A percentile compares a stretch with the other conserved stretches of the same genome.
Evolutionary conservation across 1,140 invertebrate genomes (phyloP).

Genomic region (Heliconius eleuchia): DNA sequence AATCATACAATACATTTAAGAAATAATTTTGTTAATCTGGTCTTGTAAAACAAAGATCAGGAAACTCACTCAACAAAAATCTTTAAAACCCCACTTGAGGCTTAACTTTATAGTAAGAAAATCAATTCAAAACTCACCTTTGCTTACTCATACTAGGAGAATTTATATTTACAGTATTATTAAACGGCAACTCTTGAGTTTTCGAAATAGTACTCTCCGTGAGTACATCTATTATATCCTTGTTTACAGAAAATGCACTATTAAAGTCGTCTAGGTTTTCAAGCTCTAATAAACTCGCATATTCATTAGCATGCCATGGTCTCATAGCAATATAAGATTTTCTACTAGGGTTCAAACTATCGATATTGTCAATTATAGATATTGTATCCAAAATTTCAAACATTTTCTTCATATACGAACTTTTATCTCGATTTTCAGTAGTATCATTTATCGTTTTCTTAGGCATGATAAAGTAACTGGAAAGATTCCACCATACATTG

Average conservation of each 20-base stretch:
- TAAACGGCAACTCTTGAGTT: slow-evolving; percentile 42
- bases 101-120: neutral
- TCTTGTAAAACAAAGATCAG: too few species aligned
- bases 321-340: slow-evolving; percentile 42
- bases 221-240: slow-evolving; percentile 55
- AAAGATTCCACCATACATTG: slow-evolving; percentile 65
- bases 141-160: slow-evolving; percentile 46
- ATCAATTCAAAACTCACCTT: slow-evolving; percentile 1
- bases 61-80: too few species aligned
- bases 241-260: slow-evolving; percentile 45
- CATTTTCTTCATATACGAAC: slow-evolving; percentile 46
- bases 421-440: slow-evolving; percentile 26
- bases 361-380: slow-evolving; percentile 61
- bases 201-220: slow-evolving; percentile 42
- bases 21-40: too few species aligned
- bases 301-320: slow-evolving; percentile 58
- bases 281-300: slow-evolving; percentile 64
- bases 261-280: slow-evolving; percentile 59
- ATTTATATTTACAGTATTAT: slow-evolving; percentile 41
- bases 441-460: slow-evolving; percentile 19
- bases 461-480: slow-evolving; percentile 39
- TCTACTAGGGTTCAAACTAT: slow-evolving; percentile 32
- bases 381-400: slow-evolving; percentile 56
- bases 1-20: too few species aligned
- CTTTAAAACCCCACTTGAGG: too few species aligned